Evolutionary conservation across 2,888 invertebrate species (phyloP).

Genomic region (Crematogaster levior): DNA sequence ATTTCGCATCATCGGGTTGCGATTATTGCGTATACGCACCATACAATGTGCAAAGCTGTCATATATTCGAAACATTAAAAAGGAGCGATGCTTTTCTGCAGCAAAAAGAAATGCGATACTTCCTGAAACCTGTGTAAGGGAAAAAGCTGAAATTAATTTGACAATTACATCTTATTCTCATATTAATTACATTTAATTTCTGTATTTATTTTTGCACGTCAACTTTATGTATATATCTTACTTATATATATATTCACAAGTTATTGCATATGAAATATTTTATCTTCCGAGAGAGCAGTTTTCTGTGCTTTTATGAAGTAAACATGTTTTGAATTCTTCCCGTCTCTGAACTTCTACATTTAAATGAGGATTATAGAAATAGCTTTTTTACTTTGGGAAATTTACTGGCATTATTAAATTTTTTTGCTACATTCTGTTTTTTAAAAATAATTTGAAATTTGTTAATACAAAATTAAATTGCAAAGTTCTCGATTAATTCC

Average conservation of each 20-base stretch:
- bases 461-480: neutral
- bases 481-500: too few relatives aligned
- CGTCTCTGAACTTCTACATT: neutral
- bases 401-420: neutral
- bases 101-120: slow-evolving; percentile 8
- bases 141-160: neutral
- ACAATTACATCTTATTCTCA: neutral
- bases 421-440: neutral
- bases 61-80: slow-evolving; percentile 35
- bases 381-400: neutral
- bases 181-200: neutral
- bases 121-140: slow-evolving; percentile 1
- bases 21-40: slow-evolving; percentile 35
- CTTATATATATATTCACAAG: too few relatives aligned
- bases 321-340: neutral
- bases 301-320: neutral
- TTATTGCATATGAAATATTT: neutral
- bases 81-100: slow-evolving; percentile 12
- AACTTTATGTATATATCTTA: neutral
- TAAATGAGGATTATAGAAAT: neutral
- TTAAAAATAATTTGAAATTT: neutral
- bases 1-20: slow-evolving; percentile 30
- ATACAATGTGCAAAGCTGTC: slow-evolving; percentile 50
- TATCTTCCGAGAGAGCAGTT: neutral
- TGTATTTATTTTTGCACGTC: neutral